Conservation (phyloP, 2,797 vertebrate species). For the Calcarius lapponicus region DNA sequence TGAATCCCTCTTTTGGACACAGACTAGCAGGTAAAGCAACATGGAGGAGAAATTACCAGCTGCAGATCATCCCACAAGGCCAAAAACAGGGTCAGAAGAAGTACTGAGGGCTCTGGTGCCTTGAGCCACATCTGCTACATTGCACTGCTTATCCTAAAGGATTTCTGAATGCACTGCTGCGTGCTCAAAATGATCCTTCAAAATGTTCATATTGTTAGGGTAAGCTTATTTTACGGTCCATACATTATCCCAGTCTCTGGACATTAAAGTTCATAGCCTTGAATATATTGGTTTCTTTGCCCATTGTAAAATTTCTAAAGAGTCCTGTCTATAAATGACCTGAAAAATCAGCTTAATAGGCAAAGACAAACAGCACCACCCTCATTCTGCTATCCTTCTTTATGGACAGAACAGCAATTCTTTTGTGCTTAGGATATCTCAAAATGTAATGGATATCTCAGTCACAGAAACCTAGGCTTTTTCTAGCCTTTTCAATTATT, state of each 20-base stretch:
- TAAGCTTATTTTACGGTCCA: not conserved
- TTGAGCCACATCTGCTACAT: not conserved
- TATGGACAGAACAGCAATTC: not conserved
- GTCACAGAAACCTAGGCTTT: not conserved
- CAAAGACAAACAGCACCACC: not conserved
- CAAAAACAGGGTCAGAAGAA: not conserved
- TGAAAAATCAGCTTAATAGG: not conserved
- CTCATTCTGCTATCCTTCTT: not conserved
- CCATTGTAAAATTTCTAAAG: not conserved
- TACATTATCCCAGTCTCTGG: not conserved
- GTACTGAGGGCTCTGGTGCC: not conserved
- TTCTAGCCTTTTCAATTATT: not conserved
- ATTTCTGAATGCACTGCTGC: not conserved
- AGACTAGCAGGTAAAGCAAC: not conserved
- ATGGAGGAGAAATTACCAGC: rapidly evolving
- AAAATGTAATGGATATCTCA: not conserved
- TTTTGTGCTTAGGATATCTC: not conserved
- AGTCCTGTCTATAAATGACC: not conserved
- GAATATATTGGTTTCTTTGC: not conserved
- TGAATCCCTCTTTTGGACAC: not conserved
- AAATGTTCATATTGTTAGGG: not conserved
- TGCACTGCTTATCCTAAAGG: not conserved
- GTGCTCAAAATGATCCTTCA: not conserved
- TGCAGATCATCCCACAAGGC: not conserved
- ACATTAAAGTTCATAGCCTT: not conserved